Percentiles rank a stretch among this genome's conserved stretches.
Conservation (phyloP, 2,888 invertebrate genomes). For the Amphipoea lucens region DNA sequence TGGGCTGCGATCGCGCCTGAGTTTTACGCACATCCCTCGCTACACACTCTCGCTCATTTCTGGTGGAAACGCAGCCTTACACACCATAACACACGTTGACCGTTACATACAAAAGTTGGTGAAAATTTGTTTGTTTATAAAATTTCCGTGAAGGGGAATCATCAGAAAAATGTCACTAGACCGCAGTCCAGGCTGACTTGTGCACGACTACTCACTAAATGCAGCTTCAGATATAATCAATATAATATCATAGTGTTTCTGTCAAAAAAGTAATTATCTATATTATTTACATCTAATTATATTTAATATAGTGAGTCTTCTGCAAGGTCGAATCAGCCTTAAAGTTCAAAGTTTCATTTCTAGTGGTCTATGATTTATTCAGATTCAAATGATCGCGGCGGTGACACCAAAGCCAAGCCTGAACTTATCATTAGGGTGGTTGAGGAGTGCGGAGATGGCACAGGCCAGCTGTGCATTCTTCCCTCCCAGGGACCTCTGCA, state of each 20-base stretch:
- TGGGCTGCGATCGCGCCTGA: too few species aligned
- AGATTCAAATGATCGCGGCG: conserved; percentile 78
- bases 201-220: conserved; percentile 9
- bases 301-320: conserved; percentile 9
- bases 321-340: not conserved
- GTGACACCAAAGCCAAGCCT: conserved; percentile 86
- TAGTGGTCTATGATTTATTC: conserved; percentile 8
- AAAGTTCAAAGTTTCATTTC: conserved; percentile 7
- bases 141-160: not conserved
- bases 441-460: conserved; percentile 85
- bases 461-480: conserved; percentile 81
- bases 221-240: conserved; percentile 13
- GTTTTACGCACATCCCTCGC: too few species aligned
- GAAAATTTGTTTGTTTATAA: not conserved
- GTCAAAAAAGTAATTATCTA: conserved; percentile 17
- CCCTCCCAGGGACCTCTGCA: conserved; percentile 84
- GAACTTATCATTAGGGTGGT: conserved; percentile 88
- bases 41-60: too few species aligned
- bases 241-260: conserved; percentile 11
- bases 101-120: not conserved
- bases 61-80: not conserved
- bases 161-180: not conserved
- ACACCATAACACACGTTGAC: not conserved
- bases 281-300: conserved; percentile 7
- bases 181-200: not conserved